Base-by-base conservation (phyloP, 2,113 vertebrate genomes). In the Morone chrysops region DNA sequence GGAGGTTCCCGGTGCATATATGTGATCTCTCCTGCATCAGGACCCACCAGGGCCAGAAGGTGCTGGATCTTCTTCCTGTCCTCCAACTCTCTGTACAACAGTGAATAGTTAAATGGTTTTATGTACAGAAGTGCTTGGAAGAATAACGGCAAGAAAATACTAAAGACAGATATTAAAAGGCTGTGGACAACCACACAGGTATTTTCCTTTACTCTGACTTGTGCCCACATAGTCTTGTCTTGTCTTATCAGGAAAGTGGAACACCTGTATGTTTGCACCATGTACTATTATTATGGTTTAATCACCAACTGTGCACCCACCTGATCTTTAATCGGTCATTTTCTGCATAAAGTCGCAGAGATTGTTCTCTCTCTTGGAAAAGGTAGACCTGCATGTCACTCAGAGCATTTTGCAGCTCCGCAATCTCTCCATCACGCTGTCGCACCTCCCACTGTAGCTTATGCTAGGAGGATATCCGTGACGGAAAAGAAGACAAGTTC, bases 251-350 rank as follows among this genome's bases (percentile, higher is more conserved):
- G 31, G 16, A 2, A 6, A 73, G 43, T 48, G 6, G 22, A 70
- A 41, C 70, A 57, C 1, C 6, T 9, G 12, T 60, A 3, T 47
- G 14, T 36, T 20, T 57, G 12, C 18, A 43, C 8, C 38, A 17
- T 40, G 4, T 54, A 25, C n/a, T 12, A 1, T 57, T 17, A 8
- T 17, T 38, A 11, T 40, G 0, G 47, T 41, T 70, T 60, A 60
- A 60, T 57, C 8, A 59, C 61, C 17, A 38, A n/a, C 45, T 0
- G 8, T 38, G 25, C 38, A 70, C 88, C 63, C 59, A 99, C 98
- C 97, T 98, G 94, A 99, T 99, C 86, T 98, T 98, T 8, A 99
- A 96, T 2, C 96, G 89, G 86, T 99, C 98, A 0, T 99, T 99
- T 92, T 99, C 98, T 0, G 98, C 95, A 82, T 97, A 96, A n/a